Percentiles rank a stretch among this genome's conserved stretches.
phyloP scores from a whole-genome alignment of 2,113 vertebrate genomes.

The Thunnus maccoyii region DNA sequence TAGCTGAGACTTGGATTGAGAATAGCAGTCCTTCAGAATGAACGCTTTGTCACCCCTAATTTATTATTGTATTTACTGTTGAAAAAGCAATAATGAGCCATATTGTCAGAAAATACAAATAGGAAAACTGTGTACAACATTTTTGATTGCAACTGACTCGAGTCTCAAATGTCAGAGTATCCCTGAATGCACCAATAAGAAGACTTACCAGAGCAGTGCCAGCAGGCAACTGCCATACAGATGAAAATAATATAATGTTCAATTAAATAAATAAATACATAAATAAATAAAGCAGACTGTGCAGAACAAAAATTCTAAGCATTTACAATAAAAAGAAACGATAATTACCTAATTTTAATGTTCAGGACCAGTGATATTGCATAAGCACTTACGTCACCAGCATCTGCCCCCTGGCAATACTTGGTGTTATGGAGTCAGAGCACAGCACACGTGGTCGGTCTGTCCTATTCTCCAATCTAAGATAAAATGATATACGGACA shows the following conservation, averaged over 20 bases:
- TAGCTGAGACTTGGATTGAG: neutral
- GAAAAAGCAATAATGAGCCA: neutral
- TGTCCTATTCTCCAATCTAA: constrained; percentile 32
- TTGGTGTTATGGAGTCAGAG: constrained; percentile 56
- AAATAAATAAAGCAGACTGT: neutral
- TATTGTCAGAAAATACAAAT: neutral
- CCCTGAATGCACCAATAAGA: neutral
- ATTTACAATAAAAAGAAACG: constrained; percentile 8
- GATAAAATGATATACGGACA: constrained; percentile 32
- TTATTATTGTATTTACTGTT: neutral
- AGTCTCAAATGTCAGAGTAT: neutral
- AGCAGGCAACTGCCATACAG: too few relatives aligned
- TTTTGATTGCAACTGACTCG: neutral
- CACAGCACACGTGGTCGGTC: constrained; percentile 33
- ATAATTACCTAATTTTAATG: constrained; percentile 42
- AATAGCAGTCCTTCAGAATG: too few relatives aligned
- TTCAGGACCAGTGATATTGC: constrained; percentile 69
- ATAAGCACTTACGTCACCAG: constrained; percentile 81
- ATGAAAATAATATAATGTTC: too few relatives aligned
- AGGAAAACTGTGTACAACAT: neutral
- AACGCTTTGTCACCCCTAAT: neutral
- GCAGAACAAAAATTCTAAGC: neutral
- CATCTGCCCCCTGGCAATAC: constrained; percentile 52
- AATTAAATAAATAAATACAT: neutral
- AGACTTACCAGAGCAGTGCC: too few relatives aligned